Evolutionary conservation across 1,140 invertebrate genomes (phyloP).

Genomic region (Stegodyphus dumicola): DNA sequence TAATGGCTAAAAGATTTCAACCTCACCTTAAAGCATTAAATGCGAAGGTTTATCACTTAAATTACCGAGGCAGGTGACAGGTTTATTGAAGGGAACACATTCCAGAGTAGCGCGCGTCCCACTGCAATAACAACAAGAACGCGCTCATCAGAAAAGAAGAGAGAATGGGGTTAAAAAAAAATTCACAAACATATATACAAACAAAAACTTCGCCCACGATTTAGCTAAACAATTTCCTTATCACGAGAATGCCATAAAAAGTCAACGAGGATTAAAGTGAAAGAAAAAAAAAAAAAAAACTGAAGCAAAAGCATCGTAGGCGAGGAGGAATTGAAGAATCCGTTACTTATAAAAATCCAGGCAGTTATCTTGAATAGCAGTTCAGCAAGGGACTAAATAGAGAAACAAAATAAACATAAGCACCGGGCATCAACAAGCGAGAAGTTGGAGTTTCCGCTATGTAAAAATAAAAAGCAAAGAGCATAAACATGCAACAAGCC

Average conservation of each 20-base stretch:
- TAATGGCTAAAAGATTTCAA: conserved; percentile 57
- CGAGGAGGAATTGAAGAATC: not conserved
- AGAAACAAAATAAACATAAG: conserved; percentile 20
- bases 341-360: not conserved
- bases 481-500: not conserved
- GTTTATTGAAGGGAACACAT: conserved; percentile 58
- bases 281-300: not conserved
- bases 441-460: not conserved
- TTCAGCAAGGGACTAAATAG: conserved; percentile 1
- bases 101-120: conserved; percentile 14
- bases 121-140: not conserved
- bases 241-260: conserved; percentile 11
- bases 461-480: conserved; percentile 5
- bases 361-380: conserved; percentile 44
- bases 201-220: conserved; percentile 3
- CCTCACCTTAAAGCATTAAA: conserved; percentile 56
- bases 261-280: not conserved
- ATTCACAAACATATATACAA: not conserved
- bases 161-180: not conserved
- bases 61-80: conserved; percentile 50
- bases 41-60: conserved; percentile 56
- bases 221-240: conserved; percentile 53
- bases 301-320: not conserved
- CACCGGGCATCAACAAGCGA: conserved; percentile 5
- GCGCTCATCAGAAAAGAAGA: not conserved